phyloP scores from a whole-genome alignment of 2,113 vertebrate genomes.

The Myotis brandtii region DNA sequence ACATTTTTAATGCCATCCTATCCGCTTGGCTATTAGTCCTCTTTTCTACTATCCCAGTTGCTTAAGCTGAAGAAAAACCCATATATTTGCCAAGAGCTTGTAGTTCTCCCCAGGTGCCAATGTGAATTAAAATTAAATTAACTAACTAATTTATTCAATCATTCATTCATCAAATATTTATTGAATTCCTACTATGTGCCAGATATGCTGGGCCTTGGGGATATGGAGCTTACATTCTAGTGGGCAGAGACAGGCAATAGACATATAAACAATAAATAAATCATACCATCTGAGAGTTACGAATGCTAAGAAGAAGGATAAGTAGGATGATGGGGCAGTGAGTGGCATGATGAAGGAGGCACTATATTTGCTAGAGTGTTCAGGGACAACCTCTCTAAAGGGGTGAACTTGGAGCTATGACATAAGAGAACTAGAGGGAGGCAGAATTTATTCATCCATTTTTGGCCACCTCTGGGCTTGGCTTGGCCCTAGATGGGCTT shows the following conservation, averaged over 20 bases:
- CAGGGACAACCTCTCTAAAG: background rate
- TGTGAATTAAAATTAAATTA: conserved; percentile 58
- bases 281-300: background rate
- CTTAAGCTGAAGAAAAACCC: conserved; percentile 3
- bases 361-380: background rate
- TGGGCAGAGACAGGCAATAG: background rate
- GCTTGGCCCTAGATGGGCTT: background rate
- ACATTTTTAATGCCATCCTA: background rate
- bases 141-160: background rate
- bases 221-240: background rate
- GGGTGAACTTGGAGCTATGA: background rate
- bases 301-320: background rate
- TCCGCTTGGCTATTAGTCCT: background rate
- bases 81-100: background rate
- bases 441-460: background rate
- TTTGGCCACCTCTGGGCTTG: background rate
- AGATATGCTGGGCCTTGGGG: background rate
- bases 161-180: conserved; percentile 61
- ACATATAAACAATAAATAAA: background rate
- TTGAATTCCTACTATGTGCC: conserved; percentile 53
- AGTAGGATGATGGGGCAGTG: background rate
- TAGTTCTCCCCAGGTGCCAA: background rate
- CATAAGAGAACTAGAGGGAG: background rate
- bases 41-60: background rate
- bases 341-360: background rate